phyloP scores from a whole-genome alignment of 2,888 invertebrate species.

The Himalopsyche anomala region DNA sequence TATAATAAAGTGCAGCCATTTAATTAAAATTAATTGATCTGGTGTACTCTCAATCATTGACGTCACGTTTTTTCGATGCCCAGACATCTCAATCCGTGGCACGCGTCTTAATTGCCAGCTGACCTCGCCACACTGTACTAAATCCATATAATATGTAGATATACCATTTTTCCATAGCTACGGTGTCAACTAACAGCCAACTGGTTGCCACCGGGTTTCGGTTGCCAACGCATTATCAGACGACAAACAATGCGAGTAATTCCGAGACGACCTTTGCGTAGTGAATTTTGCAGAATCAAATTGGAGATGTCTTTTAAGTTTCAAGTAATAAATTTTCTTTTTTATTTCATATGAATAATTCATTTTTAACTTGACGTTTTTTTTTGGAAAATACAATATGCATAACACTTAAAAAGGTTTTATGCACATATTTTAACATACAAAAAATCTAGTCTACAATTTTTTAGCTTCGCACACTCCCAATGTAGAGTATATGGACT shows the following conservation, averaged over 20 bases:
- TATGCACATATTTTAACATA: no score
- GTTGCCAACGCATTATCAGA: constrained; percentile 20
- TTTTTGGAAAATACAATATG: no score
- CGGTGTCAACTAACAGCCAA: background rate
- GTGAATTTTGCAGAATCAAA: background rate
- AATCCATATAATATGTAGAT: background rate
- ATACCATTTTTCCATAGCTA: background rate
- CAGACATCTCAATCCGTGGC: constrained; percentile 18
- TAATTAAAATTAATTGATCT: background rate
- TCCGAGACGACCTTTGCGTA: constrained; percentile 15
- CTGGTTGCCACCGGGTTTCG: constrained; percentile 15
- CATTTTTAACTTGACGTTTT: no score
- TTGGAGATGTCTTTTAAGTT: background rate
- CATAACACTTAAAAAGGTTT: no score
- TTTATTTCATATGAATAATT: no score
- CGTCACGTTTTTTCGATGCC: constrained; percentile 13
- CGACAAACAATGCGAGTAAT: constrained; percentile 21
- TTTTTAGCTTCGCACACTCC: no score
- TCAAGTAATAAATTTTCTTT: background rate
- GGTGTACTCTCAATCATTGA: constrained; percentile 5
- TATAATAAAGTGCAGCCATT: no score
- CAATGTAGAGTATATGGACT: no score
- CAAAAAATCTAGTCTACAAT: no score
- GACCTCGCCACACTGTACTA: constrained; percentile 3
- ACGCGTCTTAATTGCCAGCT: constrained; percentile 20